Evolutionary conservation across 1,140 invertebrate genomes (phyloP).

Genomic region (Drosophila prosaltans): DNA sequence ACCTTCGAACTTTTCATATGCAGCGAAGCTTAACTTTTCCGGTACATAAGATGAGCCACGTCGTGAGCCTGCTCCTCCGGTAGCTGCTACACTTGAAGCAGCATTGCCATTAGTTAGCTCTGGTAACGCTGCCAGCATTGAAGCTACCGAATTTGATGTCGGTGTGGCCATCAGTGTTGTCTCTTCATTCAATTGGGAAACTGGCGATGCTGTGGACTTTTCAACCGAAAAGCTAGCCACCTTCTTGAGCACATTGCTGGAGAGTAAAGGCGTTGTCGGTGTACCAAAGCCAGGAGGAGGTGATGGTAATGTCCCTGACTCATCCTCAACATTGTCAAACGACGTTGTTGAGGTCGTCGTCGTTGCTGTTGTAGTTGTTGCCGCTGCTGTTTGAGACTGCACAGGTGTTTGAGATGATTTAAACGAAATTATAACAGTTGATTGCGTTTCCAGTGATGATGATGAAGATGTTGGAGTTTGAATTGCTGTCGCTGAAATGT

Average conservation of each 20-base stretch:
- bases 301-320: constrained; percentile 41
- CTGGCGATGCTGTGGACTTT: constrained; percentile 75
- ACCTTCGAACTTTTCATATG: constrained; percentile 96
- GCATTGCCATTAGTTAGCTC: constrained; percentile 20
- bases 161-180: constrained; percentile 53
- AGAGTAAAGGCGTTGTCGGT: constrained; percentile 83
- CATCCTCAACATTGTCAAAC: constrained; percentile 51
- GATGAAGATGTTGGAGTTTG: constrained; percentile 30
- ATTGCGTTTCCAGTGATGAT: constrained; percentile 77
- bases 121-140: constrained; percentile 45
- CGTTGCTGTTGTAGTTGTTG: constrained; percentile 27
- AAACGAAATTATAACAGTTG: constrained; percentile 83
- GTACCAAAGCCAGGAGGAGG: constrained; percentile 66
- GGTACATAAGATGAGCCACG: constrained; percentile 89
- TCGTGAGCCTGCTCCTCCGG: constrained; percentile 56
- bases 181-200: constrained; percentile 38
- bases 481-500: constrained; percentile 30
- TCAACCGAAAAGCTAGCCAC: constrained; percentile 92
- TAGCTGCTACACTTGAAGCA: constrained; percentile 13
- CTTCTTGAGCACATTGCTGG: constrained; percentile 89
- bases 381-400: constrained; percentile 66
- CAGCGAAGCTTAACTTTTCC: constrained; percentile 92
- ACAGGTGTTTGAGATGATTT: constrained; percentile 83
- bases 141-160: constrained; percentile 29
- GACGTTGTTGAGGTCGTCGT: constrained; percentile 20